phyloP scores from a whole-genome alignment of 2,797 vertebrate species.

The Neosilurus mollespiculum region DNA sequence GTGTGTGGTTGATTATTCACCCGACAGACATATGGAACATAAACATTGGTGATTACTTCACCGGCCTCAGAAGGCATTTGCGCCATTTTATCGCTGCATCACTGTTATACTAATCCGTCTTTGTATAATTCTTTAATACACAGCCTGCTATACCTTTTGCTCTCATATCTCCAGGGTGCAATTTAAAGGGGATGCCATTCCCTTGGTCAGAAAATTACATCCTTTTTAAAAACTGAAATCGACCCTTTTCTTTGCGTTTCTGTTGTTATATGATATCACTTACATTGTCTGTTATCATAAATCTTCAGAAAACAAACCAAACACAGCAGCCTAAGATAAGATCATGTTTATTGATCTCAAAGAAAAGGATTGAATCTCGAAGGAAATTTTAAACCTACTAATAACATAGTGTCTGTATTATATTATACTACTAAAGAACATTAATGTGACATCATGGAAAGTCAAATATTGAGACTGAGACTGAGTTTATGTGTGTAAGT shows the following conservation, averaged over 20 bases:
- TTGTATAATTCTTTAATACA: no score
- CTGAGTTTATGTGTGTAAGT: neutral
- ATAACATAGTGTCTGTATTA: neutral
- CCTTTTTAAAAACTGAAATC: neutral
- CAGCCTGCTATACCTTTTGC: neutral
- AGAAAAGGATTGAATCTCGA: neutral
- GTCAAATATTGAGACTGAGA: neutral
- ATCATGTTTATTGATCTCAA: neutral
- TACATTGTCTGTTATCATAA: slow-evolving; percentile 6
- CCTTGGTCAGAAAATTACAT: slow-evolving; percentile 4
- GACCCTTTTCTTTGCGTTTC: neutral
- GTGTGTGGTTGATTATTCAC: slow-evolving; percentile 48
- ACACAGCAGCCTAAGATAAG: neutral
- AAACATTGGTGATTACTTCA: slow-evolving; percentile 53
- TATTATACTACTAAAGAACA: neutral
- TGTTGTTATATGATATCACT: neutral
- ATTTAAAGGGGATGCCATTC: neutral
- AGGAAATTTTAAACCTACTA: neutral
- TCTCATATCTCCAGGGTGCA: neutral
- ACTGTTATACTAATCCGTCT: neutral
- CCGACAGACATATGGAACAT: slow-evolving; percentile 52
- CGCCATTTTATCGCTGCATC: slow-evolving; percentile 20
- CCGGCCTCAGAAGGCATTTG: slow-evolving; percentile 41
- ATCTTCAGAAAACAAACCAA: neutral
- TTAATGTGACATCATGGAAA: neutral